phyloP scores from a whole-genome alignment of 2,888 invertebrate genomes.

The Cosmia trapezina region DNA sequence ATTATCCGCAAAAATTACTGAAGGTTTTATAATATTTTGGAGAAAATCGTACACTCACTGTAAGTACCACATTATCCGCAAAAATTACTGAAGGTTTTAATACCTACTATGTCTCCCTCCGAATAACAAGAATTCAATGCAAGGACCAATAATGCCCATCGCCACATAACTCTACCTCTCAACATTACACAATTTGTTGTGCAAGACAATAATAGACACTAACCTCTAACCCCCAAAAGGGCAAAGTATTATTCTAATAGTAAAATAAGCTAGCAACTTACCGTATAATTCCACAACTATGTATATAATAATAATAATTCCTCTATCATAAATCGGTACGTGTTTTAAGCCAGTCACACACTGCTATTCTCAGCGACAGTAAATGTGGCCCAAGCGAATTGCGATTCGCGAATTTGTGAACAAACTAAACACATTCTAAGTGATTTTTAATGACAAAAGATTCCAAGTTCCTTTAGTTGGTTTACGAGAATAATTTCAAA shows the following conservation, averaged over 20 bases:
- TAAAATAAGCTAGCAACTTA: slow-evolving; percentile 29
- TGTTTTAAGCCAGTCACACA: slow-evolving; percentile 14
- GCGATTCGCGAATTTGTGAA: no score
- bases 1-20: neutral
- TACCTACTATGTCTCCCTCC: no score
- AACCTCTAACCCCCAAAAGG: slow-evolving; percentile 38
- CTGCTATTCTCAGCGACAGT: neutral
- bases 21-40: neutral
- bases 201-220: slow-evolving; percentile 16
- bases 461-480: no score
- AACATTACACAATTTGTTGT: slow-evolving; percentile 18
- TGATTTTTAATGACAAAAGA: no score
- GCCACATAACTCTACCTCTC: neutral
- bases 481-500: no score
- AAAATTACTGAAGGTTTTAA: neutral
- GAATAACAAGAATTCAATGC: slow-evolving; percentile 10
- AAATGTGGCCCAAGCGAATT: no score
- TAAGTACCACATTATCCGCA: neutral
- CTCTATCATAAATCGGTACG: slow-evolving; percentile 46
- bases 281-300: slow-evolving; percentile 49
- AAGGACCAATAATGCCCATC: neutral
- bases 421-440: no score
- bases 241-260: slow-evolving; percentile 36
- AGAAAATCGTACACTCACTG: neutral
- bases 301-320: slow-evolving; percentile 45